phyloP scores from a whole-genome alignment of 1,140 invertebrate species.

The Eupristina koningsbergeri region DNA sequence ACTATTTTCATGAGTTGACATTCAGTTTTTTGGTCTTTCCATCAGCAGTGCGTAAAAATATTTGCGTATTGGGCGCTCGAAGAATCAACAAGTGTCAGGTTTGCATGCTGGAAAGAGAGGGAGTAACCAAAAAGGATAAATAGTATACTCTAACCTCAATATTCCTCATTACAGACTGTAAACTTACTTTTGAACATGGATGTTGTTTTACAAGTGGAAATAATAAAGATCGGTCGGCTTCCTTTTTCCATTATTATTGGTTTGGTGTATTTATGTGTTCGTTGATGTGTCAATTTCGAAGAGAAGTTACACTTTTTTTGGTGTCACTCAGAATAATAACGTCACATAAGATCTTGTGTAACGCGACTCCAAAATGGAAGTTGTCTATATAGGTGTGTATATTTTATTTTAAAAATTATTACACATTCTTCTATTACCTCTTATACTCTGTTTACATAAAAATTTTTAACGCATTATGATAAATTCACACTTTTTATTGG shows the following conservation, averaged over 20 bases:
- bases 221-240: not conserved
- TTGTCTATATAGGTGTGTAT: conserved; percentile 66
- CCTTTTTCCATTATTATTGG: not conserved
- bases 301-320: not conserved
- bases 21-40: not conserved
- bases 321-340: not conserved
- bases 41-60: not conserved
- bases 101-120: not conserved
- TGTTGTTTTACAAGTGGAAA: not conserved
- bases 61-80: conserved; percentile 4
- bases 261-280: not conserved
- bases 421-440: not conserved
- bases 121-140: conserved; percentile 15
- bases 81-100: conserved; percentile 64
- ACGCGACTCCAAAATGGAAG: conserved; percentile 63
- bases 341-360: not conserved
- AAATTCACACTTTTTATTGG: not conserved
- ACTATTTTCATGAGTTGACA: not conserved
- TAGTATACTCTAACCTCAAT: conserved; percentile 41
- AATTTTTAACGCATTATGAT: not conserved
- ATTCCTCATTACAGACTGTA: not conserved
- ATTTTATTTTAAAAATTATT: conserved; percentile 30
- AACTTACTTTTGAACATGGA: not conserved
- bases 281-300: not conserved
- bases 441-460: not conserved